Conservation (phyloP, 2,888 invertebrate genomes). For the Cecidostiba fungosa region DNA sequence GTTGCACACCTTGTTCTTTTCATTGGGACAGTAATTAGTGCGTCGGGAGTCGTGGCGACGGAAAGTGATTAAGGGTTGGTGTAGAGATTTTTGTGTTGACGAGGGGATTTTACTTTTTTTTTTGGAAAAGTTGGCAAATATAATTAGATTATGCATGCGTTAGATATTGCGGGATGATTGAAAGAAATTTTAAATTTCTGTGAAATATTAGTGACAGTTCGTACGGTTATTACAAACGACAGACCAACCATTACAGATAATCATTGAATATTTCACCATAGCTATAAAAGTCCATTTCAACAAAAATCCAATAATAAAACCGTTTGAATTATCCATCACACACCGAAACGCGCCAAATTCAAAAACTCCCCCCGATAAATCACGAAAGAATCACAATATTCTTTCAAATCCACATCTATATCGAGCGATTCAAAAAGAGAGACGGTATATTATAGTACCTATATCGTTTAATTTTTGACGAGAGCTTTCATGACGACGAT, state of each 20-base stretch:
- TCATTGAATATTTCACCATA: background rate
- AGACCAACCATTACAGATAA: background rate
- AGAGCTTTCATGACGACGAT: background rate
- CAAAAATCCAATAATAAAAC: background rate
- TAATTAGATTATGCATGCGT: too few species aligned
- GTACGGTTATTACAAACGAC: background rate
- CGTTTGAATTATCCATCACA: background rate
- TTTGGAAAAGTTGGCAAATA: too few species aligned
- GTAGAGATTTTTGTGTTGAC: background rate
- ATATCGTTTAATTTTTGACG: constrained; percentile 49
- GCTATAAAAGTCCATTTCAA: background rate
- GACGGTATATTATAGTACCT: background rate
- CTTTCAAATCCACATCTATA: background rate
- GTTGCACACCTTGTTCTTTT: constrained; percentile 28
- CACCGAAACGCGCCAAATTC: background rate
- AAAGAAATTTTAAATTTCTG: too few species aligned
- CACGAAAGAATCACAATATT: background rate
- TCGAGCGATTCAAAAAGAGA: background rate
- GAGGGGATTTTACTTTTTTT: background rate
- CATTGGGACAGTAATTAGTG: constrained; percentile 34
- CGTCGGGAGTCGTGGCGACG: background rate
- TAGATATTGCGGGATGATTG: too few species aligned
- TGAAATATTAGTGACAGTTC: background rate
- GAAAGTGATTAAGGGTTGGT: constrained; percentile 27
- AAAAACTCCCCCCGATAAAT: background rate